Evolutionary conservation across 2,113 vertebrate species (phyloP).

Genomic region (Isichthys henryi): DNA sequence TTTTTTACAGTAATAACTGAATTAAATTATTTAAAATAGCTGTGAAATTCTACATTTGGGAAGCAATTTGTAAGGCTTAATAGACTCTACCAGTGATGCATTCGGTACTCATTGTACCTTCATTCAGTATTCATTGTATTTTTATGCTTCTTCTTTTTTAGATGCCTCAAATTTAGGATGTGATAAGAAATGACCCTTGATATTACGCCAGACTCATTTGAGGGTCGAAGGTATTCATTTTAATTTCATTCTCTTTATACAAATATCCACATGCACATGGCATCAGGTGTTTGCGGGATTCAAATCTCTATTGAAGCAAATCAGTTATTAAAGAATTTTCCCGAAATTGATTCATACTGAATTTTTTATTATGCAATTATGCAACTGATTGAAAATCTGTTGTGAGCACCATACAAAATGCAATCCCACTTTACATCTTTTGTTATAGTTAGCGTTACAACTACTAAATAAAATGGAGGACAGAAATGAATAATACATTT

Average conservation of each 20-base stretch:
- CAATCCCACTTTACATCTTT: not conserved
- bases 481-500: not conserved
- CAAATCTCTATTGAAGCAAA: not conserved
- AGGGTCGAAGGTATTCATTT: not conserved
- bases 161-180: not conserved
- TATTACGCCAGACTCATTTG: not conserved
- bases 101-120: too few species aligned
- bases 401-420: not conserved
- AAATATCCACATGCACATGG: not conserved
- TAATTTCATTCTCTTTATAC: not conserved
- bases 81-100: not conserved
- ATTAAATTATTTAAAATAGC: not conserved
- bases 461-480: not conserved
- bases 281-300: not conserved
- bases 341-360: not conserved
- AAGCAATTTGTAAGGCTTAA: not conserved
- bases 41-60: not conserved
- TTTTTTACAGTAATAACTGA: not conserved
- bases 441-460: not conserved
- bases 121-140: not conserved
- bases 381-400: not conserved
- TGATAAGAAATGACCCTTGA: not conserved
- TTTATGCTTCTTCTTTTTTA: not conserved
- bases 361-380: not conserved
- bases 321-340: not conserved